phyloP scores from a whole-genome alignment of 1,140 invertebrate species.

The Heliconius himera region DNA sequence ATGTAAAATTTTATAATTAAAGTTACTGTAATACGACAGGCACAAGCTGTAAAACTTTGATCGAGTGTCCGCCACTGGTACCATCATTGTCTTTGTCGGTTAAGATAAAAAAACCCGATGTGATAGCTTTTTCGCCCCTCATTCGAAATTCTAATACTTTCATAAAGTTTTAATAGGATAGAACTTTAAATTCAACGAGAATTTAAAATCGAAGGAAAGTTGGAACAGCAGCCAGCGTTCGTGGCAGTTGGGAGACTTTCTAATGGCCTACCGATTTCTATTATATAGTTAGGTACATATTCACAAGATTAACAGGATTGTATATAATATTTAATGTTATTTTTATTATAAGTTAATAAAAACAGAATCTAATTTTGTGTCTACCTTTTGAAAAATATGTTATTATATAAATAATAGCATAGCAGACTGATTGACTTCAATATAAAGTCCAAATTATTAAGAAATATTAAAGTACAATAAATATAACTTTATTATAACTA shows the following conservation, averaged over 20 bases:
- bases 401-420: no score
- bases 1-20: background rate
- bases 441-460: no score
- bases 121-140: constrained; percentile 77
- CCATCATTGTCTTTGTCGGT: constrained; percentile 40
- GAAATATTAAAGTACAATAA: no score
- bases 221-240: constrained; percentile 60
- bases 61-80: constrained; percentile 40
- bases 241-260: constrained; percentile 56
- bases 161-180: constrained; percentile 80
- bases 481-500: no score
- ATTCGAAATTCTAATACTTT: constrained; percentile 80
- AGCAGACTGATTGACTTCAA: no score
- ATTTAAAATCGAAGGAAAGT: constrained; percentile 66
- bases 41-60: constrained; percentile 38
- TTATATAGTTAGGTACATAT: constrained; percentile 49
- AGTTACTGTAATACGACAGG: background rate
- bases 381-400: no score
- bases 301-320: constrained; percentile 30
- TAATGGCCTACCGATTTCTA: constrained; percentile 49
- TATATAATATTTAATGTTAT: no score
- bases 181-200: constrained; percentile 77
- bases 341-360: no score
- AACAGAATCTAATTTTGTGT: no score
- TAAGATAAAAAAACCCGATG: constrained; percentile 62